phyloP scores from a whole-genome alignment of 2,797 vertebrate species.

The Gymnoscopelus microlampas region DNA sequence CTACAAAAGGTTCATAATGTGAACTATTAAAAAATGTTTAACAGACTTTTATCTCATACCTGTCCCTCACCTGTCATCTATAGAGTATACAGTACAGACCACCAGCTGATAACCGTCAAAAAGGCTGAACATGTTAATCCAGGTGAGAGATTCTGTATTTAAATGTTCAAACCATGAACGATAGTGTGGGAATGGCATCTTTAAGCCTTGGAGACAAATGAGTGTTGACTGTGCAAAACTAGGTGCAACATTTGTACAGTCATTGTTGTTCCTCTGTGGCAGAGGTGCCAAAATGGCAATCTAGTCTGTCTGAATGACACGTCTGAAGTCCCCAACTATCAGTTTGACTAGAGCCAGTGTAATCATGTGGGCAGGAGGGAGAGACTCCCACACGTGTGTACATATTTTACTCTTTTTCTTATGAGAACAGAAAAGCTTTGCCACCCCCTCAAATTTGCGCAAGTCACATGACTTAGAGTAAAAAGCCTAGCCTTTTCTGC shows the following conservation, averaged over 20 bases:
- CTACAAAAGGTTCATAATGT: too few species aligned
- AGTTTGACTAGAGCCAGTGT: slow-evolving; percentile 42
- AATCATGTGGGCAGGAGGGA: slow-evolving; percentile 33
- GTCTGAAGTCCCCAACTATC: slow-evolving; percentile 34
- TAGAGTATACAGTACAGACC: too few species aligned
- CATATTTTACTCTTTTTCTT: slow-evolving; percentile 43
- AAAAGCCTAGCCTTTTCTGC: slow-evolving; percentile 21
- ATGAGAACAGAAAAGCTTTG: slow-evolving; percentile 42
- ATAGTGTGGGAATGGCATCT: too few species aligned
- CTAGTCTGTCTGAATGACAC: slow-evolving; percentile 55
- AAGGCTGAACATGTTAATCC: too few species aligned
- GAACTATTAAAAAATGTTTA: too few species aligned
- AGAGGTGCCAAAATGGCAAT: neutral
- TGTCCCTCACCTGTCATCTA: too few species aligned
- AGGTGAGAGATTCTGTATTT: too few species aligned
- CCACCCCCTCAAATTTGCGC: slow-evolving; percentile 53
- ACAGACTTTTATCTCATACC: too few species aligned
- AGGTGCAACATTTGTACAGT: neutral
- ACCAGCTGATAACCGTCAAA: too few species aligned
- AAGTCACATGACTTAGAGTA: slow-evolving; percentile 73
- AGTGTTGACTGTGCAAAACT: neutral
- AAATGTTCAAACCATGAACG: too few species aligned
- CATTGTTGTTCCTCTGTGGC: neutral
- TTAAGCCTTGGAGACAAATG: too few species aligned
- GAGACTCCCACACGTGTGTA: slow-evolving; percentile 47